Evolutionary conservation across 2,888 invertebrate species (phyloP).

Genomic region (Ophion ventricosus): DNA sequence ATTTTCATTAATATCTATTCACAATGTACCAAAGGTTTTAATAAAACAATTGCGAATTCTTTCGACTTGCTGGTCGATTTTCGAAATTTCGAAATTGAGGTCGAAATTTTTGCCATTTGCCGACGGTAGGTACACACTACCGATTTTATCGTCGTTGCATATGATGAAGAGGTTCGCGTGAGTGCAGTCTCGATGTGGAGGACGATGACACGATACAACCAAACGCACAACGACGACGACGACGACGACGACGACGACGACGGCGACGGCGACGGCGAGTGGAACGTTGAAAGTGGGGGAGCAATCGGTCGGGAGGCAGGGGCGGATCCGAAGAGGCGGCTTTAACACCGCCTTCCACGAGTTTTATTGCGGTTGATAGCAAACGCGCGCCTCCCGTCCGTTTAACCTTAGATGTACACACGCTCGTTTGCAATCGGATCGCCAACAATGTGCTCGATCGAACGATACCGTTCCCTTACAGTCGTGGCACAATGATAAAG

Average conservation of each 20-base stretch:
- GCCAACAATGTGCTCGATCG: conserved; percentile 25
- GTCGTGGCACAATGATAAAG: neutral
- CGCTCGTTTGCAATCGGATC: conserved; percentile 9
- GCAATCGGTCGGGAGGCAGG: conserved; percentile 74
- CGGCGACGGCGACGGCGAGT: conserved; percentile 38
- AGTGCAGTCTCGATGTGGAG: conserved; percentile 12
- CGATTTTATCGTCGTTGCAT: conserved; percentile 10
- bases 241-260: conserved; percentile 27
- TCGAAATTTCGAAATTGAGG: no score
- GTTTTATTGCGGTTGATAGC: conserved; percentile 80
- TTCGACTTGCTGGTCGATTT: no score
- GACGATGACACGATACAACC: no score
- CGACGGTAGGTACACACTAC: neutral
- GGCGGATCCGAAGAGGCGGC: conserved; percentile 83
- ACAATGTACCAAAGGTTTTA: no score
- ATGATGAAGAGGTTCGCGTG: conserved; percentile 39
- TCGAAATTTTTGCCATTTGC: neutral
- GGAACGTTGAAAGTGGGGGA: conserved; percentile 61
- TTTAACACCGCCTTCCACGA: conserved; percentile 81
- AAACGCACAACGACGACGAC: no score
- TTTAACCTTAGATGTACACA: conserved; percentile 22
- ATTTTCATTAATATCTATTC: no score
- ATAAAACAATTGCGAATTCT: no score
- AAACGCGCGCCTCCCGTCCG: conserved; percentile 68
- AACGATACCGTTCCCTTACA: conserved; percentile 15